A percentile compares a stretch with the other conserved stretches of the same genome.
These are phyloP conservation scores for Notolabrus celidotus DNA, from an alignment of 2,797 vertebrate genomes.

Conservation along the genomic window DNA sequence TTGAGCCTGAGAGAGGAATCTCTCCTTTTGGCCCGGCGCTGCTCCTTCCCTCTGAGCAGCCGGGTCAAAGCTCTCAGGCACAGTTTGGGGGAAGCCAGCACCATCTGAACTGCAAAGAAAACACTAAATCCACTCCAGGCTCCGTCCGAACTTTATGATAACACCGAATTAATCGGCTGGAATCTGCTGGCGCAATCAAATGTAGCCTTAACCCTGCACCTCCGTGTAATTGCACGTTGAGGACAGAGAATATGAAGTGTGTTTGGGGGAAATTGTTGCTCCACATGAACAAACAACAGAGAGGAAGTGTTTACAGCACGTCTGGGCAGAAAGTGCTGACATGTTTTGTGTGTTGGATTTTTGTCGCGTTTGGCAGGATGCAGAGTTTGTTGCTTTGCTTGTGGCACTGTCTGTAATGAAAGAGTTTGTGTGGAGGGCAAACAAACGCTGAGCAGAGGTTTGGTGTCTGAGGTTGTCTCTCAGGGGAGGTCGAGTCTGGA, in stretches of 20 bases:
- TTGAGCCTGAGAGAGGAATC: slow-evolving; percentile 77
- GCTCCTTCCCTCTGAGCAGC: slow-evolving; percentile 70
- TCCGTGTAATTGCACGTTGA: slow-evolving; percentile 66
- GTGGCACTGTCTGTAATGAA: slow-evolving; percentile 42
- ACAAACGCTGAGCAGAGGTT: slow-evolving; percentile 47
- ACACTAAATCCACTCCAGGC: slow-evolving; percentile 75
- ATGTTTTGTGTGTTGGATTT: slow-evolving; percentile 14
- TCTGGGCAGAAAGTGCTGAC: slow-evolving; percentile 38
- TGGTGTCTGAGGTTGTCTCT: slow-evolving; percentile 34
- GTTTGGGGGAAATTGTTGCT: slow-evolving; percentile 43
- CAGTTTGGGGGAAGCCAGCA: slow-evolving; percentile 75
- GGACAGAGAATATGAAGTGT: slow-evolving; percentile 50
- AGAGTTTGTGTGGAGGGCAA: slow-evolving; percentile 45
- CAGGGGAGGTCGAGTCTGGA: slow-evolving; percentile 41
- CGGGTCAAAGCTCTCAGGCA: slow-evolving; percentile 75
- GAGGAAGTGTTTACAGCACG: slow-evolving; percentile 65
- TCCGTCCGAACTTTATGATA: slow-evolving; percentile 72
- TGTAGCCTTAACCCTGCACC: slow-evolving; percentile 73
- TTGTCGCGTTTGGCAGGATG: slow-evolving; percentile 27
- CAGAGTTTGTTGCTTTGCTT: slow-evolving; percentile 57
- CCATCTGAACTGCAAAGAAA: slow-evolving; percentile 80
- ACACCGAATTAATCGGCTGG: slow-evolving; percentile 80
- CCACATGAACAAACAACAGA: slow-evolving; percentile 64
- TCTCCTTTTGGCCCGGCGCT: slow-evolving; percentile 70
- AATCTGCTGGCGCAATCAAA: slow-evolving; percentile 82